These are phyloP conservation scores for Pedionomus torquatus DNA, from an alignment of 2,113 vertebrate species.

Conservation along the genomic window DNA sequence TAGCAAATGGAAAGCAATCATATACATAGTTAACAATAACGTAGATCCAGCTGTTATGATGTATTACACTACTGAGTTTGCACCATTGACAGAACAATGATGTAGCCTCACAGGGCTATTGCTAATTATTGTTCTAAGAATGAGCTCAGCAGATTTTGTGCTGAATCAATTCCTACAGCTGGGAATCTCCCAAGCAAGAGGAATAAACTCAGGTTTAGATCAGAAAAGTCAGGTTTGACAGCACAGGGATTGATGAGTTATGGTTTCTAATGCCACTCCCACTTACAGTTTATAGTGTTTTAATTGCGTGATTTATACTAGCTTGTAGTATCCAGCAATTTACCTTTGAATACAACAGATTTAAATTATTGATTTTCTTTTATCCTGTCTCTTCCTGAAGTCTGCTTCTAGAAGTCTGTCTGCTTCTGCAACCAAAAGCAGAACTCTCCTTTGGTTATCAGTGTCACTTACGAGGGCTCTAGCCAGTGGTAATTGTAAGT, in stretches of 20 bases:
- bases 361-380: not conserved
- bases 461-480: not conserved
- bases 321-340: not conserved
- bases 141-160: not conserved
- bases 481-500: not conserved
- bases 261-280: not conserved
- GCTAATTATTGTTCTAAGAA: not conserved
- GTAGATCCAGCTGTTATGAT: not conserved
- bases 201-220: not conserved
- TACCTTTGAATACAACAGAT: not conserved
- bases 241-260: not conserved
- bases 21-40: not conserved
- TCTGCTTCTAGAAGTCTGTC: not conserved
- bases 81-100: not conserved
- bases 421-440: not conserved
- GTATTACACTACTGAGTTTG: not conserved
- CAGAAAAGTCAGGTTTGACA: not conserved
- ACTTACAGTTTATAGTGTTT: not conserved
- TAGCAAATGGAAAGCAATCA: not conserved
- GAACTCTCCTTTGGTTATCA: not conserved
- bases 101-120: not conserved
- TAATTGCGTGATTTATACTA: not conserved
- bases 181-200: not conserved
- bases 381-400: not conserved
- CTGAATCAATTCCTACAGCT: not conserved